Evolutionary conservation across 2,113 vertebrate genomes (phyloP), one percentile per base, ranked within the genome.

Genomic region (Ammodytes marinus): DNA sequence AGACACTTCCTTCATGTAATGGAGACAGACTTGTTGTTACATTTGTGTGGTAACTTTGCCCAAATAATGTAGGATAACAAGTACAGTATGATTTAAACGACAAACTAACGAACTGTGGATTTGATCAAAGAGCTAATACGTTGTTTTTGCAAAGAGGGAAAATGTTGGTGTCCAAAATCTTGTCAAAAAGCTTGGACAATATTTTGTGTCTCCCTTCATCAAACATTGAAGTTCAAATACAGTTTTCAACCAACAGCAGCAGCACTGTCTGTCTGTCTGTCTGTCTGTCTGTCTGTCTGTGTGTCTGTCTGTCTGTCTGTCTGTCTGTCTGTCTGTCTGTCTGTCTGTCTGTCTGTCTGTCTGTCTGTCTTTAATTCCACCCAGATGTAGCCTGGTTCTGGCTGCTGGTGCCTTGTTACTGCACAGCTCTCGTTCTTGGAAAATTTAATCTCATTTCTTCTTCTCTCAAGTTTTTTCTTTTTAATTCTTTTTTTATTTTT

Each of bases 361-460:
- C 42, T 4, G 50, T 79, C 55, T 70, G 50, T 12, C 47, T 71
- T 27, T 92, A 88, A 91, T 86, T 77, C 80, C 86, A 68, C 6
- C 83, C 91, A 93, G 82, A 86, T 90, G 87, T 82, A 15, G 68
- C 75, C 27, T 79, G 42, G 2, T 52, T 74, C 66, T 81, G 77
- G 85, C 74, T 54, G 83, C 64, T 50, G 77, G 37, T 71, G 40
- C 67, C 11, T 61, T 71, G 80, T 77, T 49, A 5, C 55, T 72
- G 80, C 77, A 52, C 64, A 49, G 70, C 4, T 72, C 49, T 78
- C 61, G 0, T 70, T 69, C 76, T 85, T 68, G 87, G 90, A 85
- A 91, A 91, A 85, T 74, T n/a, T 47, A 63, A 78, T 76, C 78
- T 82, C 65, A 78, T 85, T 88, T 86, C 37, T 82, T 67, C 27